Evolutionary conservation across 2,888 invertebrate species (phyloP).

Genomic region (Lepeophtheirus nordmannii): DNA sequence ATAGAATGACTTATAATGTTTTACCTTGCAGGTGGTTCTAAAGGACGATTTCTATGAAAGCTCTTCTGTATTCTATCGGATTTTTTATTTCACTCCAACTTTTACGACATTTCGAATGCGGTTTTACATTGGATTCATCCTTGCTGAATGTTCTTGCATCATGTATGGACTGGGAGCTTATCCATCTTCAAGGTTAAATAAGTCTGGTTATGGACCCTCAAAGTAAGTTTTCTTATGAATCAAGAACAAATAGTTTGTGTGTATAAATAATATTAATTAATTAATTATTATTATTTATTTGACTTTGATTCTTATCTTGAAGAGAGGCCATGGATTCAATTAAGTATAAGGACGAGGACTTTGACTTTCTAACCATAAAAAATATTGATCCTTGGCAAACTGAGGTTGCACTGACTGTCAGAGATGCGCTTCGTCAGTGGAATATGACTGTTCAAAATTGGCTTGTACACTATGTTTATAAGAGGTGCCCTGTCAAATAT

Average conservation of each 20-base stretch:
- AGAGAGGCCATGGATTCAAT: background rate
- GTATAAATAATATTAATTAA: too few species aligned
- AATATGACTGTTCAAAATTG: constrained; percentile 91
- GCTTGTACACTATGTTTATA: constrained; percentile 80
- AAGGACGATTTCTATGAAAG: constrained; percentile 10
- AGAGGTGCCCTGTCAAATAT: constrained; percentile 51
- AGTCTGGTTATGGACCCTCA: constrained; percentile 53
- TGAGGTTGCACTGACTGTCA: constrained; percentile 63
- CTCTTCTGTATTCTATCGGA: constrained; percentile 47
- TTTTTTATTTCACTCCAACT: constrained; percentile 68
- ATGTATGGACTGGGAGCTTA: constrained; percentile 82
- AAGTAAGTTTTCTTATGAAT: background rate
- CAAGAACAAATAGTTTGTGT: constrained; percentile 44
- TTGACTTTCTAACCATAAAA: constrained; percentile 60
- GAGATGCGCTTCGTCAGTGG: constrained; percentile 83
- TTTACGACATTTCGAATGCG: constrained; percentile 54
- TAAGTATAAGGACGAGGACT: background rate
- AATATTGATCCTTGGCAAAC: constrained; percentile 68
- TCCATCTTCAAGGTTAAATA: constrained; percentile 54
- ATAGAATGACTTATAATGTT: too few species aligned
- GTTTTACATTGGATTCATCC: constrained; percentile 52
- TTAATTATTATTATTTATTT: too few species aligned
- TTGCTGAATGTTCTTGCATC: constrained; percentile 85
- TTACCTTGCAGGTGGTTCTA: constrained; percentile 6
- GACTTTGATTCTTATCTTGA: constrained; percentile 36